These are phyloP conservation scores for Lophotis ruficrista DNA, from an alignment of 2,113 vertebrate species.

Conservation along the genomic window DNA sequence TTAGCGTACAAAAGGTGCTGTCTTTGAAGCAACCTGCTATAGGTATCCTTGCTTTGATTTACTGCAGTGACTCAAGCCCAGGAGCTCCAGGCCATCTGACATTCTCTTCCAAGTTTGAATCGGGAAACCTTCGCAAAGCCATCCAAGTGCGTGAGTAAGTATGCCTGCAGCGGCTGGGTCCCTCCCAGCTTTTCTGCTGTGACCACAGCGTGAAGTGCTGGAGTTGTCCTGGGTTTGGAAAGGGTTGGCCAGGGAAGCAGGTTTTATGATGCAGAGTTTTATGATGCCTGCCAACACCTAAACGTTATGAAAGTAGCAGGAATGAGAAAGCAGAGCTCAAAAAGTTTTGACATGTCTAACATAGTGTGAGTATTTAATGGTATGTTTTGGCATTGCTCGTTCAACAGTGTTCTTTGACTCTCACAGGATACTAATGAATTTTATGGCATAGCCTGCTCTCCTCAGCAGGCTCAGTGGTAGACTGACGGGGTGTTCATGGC, in stretches of 20 bases:
- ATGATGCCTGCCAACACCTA: neutral
- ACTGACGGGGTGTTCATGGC: neutral
- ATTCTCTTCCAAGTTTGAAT: conserved; percentile 91
- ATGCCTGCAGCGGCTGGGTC: neutral
- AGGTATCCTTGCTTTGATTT: neutral
- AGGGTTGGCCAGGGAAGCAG: neutral
- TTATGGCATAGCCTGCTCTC: neutral
- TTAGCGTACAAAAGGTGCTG: neutral
- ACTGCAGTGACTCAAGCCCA: conserved; percentile 65
- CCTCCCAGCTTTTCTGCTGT: neutral
- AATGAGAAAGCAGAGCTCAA: neutral
- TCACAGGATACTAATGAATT: neutral
- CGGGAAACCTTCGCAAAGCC: conserved; percentile 90
- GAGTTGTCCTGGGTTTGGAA: neutral
- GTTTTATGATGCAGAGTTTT: neutral
- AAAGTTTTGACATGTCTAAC: neutral
- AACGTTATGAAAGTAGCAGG: neutral
- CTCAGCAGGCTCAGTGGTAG: neutral
- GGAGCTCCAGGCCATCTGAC: conserved; percentile 68
- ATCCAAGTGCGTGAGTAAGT: conserved; percentile 91
- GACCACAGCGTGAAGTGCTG: accelerated
- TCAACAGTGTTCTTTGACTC: neutral
- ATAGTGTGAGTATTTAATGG: neutral
- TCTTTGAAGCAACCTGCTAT: neutral
- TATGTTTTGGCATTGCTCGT: neutral